Percentiles rank a stretch among this genome's conserved stretches.
Evolutionary conservation across 2,797 vertebrate genomes (phyloP).

Genomic region (Sebastolobus alascanus): DNA sequence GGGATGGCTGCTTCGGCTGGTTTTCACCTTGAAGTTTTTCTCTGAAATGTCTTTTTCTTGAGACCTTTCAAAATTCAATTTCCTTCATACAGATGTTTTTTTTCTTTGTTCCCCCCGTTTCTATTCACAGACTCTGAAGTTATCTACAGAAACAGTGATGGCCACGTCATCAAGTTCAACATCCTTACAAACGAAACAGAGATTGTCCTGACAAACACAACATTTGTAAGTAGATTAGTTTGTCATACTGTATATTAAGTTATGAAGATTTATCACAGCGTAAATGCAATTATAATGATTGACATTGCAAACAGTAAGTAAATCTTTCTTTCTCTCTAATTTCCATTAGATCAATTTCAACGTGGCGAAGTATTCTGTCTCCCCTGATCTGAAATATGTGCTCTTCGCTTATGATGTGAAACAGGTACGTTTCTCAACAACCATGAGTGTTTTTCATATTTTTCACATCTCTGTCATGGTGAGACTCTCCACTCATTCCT

Average conservation of each 20-base stretch:
- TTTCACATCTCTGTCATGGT: neutral
- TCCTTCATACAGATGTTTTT: neutral
- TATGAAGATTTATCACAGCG: neutral
- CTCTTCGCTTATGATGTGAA: slow-evolving; percentile 97
- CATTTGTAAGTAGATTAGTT: slow-evolving; percentile 91
- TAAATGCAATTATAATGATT: neutral
- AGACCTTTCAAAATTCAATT: slow-evolving; percentile 22
- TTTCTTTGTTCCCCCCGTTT: slow-evolving; percentile 22
- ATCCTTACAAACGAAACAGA: slow-evolving; percentile 91
- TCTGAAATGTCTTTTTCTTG: neutral
- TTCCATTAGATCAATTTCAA: slow-evolving; percentile 92
- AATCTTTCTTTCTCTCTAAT: neutral
- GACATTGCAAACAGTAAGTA: neutral
- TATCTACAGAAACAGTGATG: slow-evolving; percentile 94
- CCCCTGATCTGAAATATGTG: slow-evolving; percentile 95
- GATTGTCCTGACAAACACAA: slow-evolving; percentile 92
- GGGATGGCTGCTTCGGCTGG: neutral
- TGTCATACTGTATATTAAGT: neutral
- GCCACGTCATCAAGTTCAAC: slow-evolving; percentile 95
- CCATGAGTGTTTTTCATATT: neutral
- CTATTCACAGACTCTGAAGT: slow-evolving; percentile 91
- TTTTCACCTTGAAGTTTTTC: slow-evolving; percentile 7
- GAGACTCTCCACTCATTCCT: neutral
- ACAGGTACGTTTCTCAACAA: slow-evolving; percentile 85
- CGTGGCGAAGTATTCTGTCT: slow-evolving; percentile 93